These are phyloP conservation scores for Lampris megalopsis DNA, from an alignment of 2,113 vertebrate species.

Conservation along the genomic window DNA sequence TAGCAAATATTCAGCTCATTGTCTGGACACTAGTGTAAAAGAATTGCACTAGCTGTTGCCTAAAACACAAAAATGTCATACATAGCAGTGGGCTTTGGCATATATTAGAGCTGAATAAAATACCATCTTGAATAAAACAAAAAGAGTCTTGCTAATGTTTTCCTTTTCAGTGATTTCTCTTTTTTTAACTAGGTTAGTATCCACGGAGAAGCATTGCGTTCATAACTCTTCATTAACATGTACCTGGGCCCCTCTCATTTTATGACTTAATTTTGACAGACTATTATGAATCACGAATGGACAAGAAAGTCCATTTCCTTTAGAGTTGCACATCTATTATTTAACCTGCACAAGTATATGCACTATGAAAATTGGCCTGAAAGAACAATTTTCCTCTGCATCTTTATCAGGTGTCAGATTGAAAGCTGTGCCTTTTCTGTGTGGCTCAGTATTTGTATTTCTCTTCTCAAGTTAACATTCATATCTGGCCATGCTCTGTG, in stretches of 20 bases:
- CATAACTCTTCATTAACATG: slow-evolving; percentile 20
- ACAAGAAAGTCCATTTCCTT: slow-evolving; percentile 42
- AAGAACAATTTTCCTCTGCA: slow-evolving; percentile 16
- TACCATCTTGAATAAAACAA: neutral
- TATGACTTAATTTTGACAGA: slow-evolving; percentile 36
- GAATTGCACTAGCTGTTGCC: neutral
- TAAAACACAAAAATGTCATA: neutral
- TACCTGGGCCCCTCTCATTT: slow-evolving; percentile 10
- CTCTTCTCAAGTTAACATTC: neutral
- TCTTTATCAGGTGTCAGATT: slow-evolving; percentile 28
- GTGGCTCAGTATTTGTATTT: neutral
- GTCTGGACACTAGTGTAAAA: slow-evolving; percentile 15
- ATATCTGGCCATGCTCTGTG: neutral
- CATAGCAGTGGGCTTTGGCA: neutral
- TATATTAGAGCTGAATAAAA: neutral
- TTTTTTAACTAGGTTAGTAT: neutral
- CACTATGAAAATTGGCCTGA: slow-evolving; percentile 47
- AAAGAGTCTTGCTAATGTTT: neutral
- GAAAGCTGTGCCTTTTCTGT: slow-evolving; percentile 4
- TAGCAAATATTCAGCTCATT: neutral
- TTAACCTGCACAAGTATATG: slow-evolving; percentile 53
- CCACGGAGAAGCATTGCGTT: neutral
- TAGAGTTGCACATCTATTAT: slow-evolving; percentile 57
- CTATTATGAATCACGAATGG: slow-evolving; percentile 43
- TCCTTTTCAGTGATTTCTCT: neutral